These are phyloP conservation scores for Darevskia nairensis DNA, from an alignment of 2,797 vertebrate species.

Conservation along the genomic window DNA sequence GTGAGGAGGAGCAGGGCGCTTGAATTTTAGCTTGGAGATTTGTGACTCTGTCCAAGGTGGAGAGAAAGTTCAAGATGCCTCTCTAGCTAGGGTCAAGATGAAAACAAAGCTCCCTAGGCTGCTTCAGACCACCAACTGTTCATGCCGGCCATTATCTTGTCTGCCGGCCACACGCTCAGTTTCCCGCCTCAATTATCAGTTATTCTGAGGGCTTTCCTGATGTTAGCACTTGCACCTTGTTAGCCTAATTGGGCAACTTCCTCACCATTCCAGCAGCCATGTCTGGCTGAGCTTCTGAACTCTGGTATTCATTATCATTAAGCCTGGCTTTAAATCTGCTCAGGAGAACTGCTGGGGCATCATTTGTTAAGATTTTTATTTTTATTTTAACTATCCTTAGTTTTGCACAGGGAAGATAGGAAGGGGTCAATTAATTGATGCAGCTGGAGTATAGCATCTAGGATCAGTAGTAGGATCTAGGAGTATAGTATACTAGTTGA, in stretches of 20 bases:
- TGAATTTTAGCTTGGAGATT: not conserved
- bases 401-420: too few relatives aligned
- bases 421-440: too few relatives aligned
- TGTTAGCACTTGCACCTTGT: not conserved
- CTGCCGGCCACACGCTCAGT: too few relatives aligned
- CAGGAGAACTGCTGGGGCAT: too few relatives aligned
- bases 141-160: too few relatives aligned
- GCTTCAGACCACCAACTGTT: too few relatives aligned
- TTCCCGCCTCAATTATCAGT: not conserved
- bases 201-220: not conserved
- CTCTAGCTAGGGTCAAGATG: not conserved
- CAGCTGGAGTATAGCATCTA: too few relatives aligned
- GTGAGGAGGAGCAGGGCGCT: accelerated
- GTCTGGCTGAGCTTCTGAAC: not conserved
- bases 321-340: not conserved
- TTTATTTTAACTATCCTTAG: too few relatives aligned
- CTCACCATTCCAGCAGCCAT: not conserved
- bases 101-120: not conserved
- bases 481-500: too few relatives aligned
- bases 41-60: not conserved
- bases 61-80: too few relatives aligned
- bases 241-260: not conserved
- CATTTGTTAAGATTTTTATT: not conserved
- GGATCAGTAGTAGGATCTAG: too few relatives aligned
- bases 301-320: not conserved